Evolutionary conservation across 2,113 vertebrate genomes (phyloP).

Genomic region (Motacilla alba): DNA sequence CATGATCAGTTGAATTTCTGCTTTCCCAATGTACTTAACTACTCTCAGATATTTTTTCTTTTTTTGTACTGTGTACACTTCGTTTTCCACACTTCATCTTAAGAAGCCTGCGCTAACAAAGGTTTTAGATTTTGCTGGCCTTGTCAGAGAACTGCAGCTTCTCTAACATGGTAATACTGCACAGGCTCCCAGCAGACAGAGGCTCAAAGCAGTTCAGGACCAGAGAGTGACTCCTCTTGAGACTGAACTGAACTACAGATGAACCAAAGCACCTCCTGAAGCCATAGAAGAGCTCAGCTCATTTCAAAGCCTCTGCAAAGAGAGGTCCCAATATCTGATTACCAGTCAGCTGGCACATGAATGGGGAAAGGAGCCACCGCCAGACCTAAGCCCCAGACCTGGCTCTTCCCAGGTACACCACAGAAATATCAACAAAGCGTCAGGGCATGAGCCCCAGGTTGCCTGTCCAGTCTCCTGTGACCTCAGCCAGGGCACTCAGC

Average conservation of each 20-base stretch:
- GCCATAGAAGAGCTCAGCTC: background rate
- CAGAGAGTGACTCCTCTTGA: background rate
- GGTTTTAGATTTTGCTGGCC: background rate
- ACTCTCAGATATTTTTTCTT: background rate
- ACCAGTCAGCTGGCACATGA: background rate
- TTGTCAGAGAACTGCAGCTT: background rate
- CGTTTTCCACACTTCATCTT: background rate
- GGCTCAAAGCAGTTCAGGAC: background rate
- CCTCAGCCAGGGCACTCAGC: background rate
- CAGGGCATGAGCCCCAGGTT: background rate
- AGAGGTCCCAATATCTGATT: background rate
- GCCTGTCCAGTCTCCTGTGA: accelerated
- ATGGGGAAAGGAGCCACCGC: background rate
- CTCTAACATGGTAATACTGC: background rate
- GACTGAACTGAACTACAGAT: background rate
- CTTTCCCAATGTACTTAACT: background rate
- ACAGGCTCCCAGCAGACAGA: background rate
- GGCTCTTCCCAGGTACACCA: background rate
- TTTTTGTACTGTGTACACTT: background rate
- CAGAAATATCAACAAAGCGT: accelerated
- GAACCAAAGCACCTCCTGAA: background rate
- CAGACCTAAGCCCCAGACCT: background rate
- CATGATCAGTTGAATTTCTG: background rate
- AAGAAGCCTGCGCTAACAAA: background rate
- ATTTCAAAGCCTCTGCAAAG: background rate